A percentile compares a stretch with the other conserved stretches of the same genome.
phyloP scores from a whole-genome alignment of 2,113 vertebrate species.

The Equus przewalskii region DNA sequence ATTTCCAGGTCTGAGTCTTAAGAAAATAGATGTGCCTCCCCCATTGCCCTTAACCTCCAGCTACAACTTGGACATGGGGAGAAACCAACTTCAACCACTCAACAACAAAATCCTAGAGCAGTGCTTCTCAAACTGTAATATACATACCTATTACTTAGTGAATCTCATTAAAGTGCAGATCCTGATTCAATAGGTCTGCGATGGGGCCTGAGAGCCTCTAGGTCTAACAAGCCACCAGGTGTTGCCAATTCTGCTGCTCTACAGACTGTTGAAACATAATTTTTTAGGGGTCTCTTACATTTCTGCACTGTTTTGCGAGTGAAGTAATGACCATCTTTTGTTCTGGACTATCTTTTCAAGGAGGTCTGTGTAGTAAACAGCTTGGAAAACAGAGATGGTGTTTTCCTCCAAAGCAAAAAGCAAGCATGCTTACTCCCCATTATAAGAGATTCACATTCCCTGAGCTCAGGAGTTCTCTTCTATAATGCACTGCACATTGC shows the following conservation, averaged over 20 bases:
- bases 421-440: background rate
- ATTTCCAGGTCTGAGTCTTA: background rate
- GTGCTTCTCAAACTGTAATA: background rate
- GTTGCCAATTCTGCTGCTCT: background rate
- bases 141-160: background rate
- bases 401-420: background rate
- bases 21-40: background rate
- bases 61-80: background rate
- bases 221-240: background rate
- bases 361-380: background rate
- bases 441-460: background rate
- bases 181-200: background rate
- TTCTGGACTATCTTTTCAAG: constrained; percentile 4
- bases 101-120: background rate
- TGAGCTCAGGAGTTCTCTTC: background rate
- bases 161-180: background rate
- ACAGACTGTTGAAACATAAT: background rate
- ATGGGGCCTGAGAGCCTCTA: background rate
- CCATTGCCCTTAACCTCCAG: background rate
- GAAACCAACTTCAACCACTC: background rate
- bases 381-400: background rate
- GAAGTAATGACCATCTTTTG: background rate
- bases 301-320: background rate
- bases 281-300: background rate
- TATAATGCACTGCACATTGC: background rate